Evolutionary conservation across 1,140 invertebrate species (phyloP).

Genomic region (Drosophila biarmipes): DNA sequence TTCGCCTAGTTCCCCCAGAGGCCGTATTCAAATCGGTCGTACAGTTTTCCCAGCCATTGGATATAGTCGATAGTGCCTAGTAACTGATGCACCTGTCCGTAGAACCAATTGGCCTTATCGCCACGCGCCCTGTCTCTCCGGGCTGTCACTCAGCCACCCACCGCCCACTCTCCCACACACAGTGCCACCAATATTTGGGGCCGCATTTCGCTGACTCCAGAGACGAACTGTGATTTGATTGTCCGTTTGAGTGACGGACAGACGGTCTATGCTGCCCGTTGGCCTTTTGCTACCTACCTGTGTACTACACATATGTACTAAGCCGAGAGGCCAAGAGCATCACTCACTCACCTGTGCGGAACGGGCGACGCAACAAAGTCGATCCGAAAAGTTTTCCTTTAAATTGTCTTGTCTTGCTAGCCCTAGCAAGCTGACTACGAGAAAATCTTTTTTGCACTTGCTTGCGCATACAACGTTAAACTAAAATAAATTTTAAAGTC

Average conservation of each 20-base stretch:
- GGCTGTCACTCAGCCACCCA: slow-evolving; percentile 41
- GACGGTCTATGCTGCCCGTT: slow-evolving; percentile 55
- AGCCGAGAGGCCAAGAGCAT: slow-evolving; percentile 58
- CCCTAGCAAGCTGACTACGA: neutral
- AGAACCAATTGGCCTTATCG: slow-evolving; percentile 60
- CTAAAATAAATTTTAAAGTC: too few relatives aligned
- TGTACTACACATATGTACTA: slow-evolving; percentile 20
- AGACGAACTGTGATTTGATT: slow-evolving; percentile 69
- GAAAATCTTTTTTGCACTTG: neutral
- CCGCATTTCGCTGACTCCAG: slow-evolving; percentile 19
- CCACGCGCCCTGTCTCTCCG: slow-evolving; percentile 47
- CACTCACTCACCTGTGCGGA: slow-evolving; percentile 73
- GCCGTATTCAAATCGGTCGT: slow-evolving; percentile 34
- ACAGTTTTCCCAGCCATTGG: slow-evolving; percentile 39
- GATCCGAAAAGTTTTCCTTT: slow-evolving; percentile 16
- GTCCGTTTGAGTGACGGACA: slow-evolving; percentile 55
- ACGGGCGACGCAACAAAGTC: slow-evolving; percentile 29
- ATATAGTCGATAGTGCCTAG: slow-evolving; percentile 43
- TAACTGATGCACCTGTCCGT: slow-evolving; percentile 54
- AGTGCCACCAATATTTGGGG: slow-evolving; percentile 20
- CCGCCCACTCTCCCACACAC: slow-evolving; percentile 41
- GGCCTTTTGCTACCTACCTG: slow-evolving; percentile 63
- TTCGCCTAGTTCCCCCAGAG: slow-evolving; percentile 1
- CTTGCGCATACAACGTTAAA: too few relatives aligned
- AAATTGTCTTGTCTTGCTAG: neutral